Evolutionary conservation across 1,140 invertebrate species (phyloP).

Genomic region (Drosophila murphyi): DNA sequence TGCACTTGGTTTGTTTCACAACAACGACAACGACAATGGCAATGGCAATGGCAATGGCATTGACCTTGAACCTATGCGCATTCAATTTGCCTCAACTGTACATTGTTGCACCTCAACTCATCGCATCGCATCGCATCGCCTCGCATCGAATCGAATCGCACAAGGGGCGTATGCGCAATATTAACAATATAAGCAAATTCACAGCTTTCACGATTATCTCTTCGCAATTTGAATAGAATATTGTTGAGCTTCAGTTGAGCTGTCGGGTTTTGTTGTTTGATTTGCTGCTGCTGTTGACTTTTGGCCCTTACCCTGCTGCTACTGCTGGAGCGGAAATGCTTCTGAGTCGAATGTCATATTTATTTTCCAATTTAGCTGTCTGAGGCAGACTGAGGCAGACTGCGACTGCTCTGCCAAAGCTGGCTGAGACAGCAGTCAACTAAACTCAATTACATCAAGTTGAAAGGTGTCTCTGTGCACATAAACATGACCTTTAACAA

Average conservation of each 20-base stretch:
- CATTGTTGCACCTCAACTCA: background rate
- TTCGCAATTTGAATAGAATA: constrained; percentile 49
- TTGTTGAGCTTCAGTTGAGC: constrained; percentile 11
- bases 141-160: background rate
- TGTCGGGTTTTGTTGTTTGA: background rate
- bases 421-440: background rate
- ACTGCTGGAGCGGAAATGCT: constrained; percentile 53
- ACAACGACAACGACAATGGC: background rate
- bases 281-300: background rate
- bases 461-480: background rate
- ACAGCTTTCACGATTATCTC: constrained; percentile 6
- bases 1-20: constrained; percentile 27
- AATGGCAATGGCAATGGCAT: constrained; percentile 45
- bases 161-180: constrained; percentile 43
- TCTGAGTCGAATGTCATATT: constrained; percentile 46
- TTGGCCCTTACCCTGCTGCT: constrained; percentile 9
- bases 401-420: constrained; percentile 8
- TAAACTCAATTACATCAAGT: background rate
- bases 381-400: background rate
- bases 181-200: background rate
- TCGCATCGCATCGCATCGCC: too few species aligned
- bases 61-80: constrained; percentile 64
- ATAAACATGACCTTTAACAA: background rate
- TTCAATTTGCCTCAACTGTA: constrained; percentile 27
- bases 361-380: constrained; percentile 7